Evolutionary conservation across 2,888 invertebrate species (phyloP).

Genomic region (Acanthococcus lagerstroemiae): DNA sequence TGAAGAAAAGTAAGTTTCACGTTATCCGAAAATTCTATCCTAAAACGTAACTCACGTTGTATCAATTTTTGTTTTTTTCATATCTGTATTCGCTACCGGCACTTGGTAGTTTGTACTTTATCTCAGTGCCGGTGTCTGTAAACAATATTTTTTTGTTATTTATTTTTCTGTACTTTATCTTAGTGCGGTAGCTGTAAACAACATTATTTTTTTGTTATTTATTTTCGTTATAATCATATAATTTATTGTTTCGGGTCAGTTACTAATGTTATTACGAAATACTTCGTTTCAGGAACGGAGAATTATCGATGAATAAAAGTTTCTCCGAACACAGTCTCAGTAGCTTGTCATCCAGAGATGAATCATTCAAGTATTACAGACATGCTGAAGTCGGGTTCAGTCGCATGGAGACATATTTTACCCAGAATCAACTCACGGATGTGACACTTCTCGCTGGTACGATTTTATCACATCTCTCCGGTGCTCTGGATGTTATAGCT

Average conservation of each 20-base stretch:
- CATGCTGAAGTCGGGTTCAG: conserved; percentile 73
- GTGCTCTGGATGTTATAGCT: too few relatives aligned
- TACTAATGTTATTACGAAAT: too few relatives aligned
- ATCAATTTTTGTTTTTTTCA: not conserved
- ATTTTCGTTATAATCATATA: too few relatives aligned
- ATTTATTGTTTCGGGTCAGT: too few relatives aligned
- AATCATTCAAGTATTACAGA: conserved; percentile 62
- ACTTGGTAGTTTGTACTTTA: not conserved
- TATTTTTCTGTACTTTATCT: not conserved
- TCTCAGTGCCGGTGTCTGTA: not conserved
- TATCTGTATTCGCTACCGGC: not conserved
- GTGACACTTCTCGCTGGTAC: conserved; percentile 71
- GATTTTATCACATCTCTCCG: conserved; percentile 7
- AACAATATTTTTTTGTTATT: not conserved
- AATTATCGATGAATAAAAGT: conserved; percentile 30
- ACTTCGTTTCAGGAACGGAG: conserved; percentile 6
- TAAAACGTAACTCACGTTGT: too few relatives aligned
- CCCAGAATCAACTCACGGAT: conserved; percentile 75
- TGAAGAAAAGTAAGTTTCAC: not conserved
- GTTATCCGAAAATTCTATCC: not conserved
- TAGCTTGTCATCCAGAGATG: conserved; percentile 53
- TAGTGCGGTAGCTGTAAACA: too few relatives aligned
- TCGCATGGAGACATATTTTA: conserved; percentile 71
- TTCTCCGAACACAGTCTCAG: conserved; percentile 36
- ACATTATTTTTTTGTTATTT: too few relatives aligned